Base-by-base conservation (phyloP, 1,140 invertebrate genomes). In the Bilobella aurantiaca region DNA sequence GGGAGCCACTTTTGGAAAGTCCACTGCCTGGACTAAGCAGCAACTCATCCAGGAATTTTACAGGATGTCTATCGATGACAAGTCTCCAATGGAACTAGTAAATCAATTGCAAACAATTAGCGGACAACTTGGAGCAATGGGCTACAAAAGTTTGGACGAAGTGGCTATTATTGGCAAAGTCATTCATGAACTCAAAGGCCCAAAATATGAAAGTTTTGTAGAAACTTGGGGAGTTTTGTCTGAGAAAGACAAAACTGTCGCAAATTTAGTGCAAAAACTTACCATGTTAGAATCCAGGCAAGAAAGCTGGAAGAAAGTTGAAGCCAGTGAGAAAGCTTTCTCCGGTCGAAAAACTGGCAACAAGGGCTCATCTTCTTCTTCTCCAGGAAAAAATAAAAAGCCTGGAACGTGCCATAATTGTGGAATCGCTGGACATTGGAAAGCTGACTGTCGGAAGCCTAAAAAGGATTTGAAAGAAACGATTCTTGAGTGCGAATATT, bases 21-120 rank as follows among this genome's bases (percentile, higher is more conserved):
- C 31, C 1, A 62, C 34, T 47, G 29, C 18, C 2, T 62, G 61
- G 61, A 27, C 61, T 0, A 62, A 14, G 61, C 61, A 62, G 61
- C 32, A 62, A 27, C 25, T 62, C 1, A 21, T 62, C 1, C 61
- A 62, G 23, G 61, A 62, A 21, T 62, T 62, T 46, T 62, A 62
- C 23, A 27, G 28, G 0, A 21, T 28, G 16, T 23, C 0, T 37
- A 12, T 42, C 12, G 1, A 47, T 16, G 32, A 62, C 5, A n/a
- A 47, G 2, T 3, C 34, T 0, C 32, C 61, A 5, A 62, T 42
- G 2, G 37, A 62, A 21, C 8, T 62, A 12, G 27, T 62, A n/a
- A 62, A 62, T 16, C 42, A 62, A 2, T 30, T 42, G 12, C 61
- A 62, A 25, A 46, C 61, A 0, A 62, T 62, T 8, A 29, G 5